Base-by-base conservation (phyloP, 1,140 invertebrate species). In the Cyclina sinensis region DNA sequence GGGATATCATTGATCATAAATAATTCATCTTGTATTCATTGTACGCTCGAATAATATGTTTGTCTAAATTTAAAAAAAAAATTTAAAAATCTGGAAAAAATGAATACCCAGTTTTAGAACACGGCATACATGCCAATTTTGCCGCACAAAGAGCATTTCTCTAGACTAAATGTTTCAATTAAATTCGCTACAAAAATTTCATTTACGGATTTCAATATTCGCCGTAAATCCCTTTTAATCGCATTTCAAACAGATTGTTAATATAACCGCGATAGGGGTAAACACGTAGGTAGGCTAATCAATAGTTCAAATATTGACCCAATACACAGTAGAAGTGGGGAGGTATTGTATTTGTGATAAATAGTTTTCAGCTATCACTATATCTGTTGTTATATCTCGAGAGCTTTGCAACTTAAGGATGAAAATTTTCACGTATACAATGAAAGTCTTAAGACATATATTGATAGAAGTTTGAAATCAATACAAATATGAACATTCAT, bases 261-360 rank as follows among this genome's bases (percentile, higher is more conserved):
- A 62, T 62, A 62, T 4, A 24, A 24, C n/a, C 5, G 57, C 27
- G 57, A 62, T 62, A 62, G 9, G 24, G 18, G 57, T 62, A 62
- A 62, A 62, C n/a, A 62, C 27, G n/a, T 27, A 27, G 57, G 24
- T 5, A 62, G 57, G 9, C 21, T 62, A 62, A 62, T 62, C 57
- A 62, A 62, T 62, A 62, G 9, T 24, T 62, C 24, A 62, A 62
- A 62, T 62, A 62, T 62, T 62, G 57, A 62, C 57, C 57, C 27
- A 62, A 4, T n/a, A 24, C 27, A 62, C 57, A 14, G 57, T 62
- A 27, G 5, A 62, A 27, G 57, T 62, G n/a, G 57, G 5, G 21
- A 43, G 24, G 57, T 14, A 62, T 62, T 62, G 24, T 62, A 27
- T 62, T 5, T 5, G 57, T 62, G 57, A 62, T 62, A 62, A 62